A percentile compares a stretch with the other conserved stretches of the same genome.
phyloP scores from a whole-genome alignment of 92 coral and sea anemone species.

The Heteractis magnifica region DNA sequence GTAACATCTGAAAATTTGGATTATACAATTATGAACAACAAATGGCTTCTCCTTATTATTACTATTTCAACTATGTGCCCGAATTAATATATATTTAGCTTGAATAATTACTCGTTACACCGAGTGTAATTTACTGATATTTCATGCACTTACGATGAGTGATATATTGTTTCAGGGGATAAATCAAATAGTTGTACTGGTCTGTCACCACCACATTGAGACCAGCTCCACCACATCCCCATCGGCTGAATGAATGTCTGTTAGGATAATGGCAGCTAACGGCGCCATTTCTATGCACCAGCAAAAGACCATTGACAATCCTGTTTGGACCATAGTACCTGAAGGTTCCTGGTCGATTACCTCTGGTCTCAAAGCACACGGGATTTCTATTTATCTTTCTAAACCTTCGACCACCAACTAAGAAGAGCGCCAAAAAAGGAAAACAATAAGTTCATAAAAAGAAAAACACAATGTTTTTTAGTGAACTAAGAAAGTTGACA shows the following conservation, averaged over 20 bases:
- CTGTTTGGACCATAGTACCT: not conserved
- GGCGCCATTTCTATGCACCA: not conserved
- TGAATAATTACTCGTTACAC: too few species aligned
- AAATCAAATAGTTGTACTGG: not conserved
- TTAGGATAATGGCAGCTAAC: not conserved
- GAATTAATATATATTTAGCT: too few species aligned
- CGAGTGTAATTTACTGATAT: too few species aligned
- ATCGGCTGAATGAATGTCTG: not conserved
- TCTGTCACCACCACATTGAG: not conserved
- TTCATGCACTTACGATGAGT: too few species aligned
- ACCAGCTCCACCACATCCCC: not conserved
- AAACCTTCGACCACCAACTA: not conserved
- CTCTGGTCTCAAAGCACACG: not conserved
- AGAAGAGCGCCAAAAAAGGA: too few species aligned
- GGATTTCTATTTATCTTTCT: not conserved
- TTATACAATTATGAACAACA: too few species aligned
- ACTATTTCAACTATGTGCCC: too few species aligned
- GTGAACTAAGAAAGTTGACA: too few species aligned
- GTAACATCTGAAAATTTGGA: too few species aligned
- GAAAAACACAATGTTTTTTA: too few species aligned
- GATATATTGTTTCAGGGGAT: not conserved
- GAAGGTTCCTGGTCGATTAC: not conserved
- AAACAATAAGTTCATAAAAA: too few species aligned
- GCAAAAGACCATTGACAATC: not conserved
- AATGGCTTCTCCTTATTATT: too few species aligned